Base-by-base conservation (phyloP, 2,888 invertebrate genomes). In the Eremobia ochroleuca region DNA sequence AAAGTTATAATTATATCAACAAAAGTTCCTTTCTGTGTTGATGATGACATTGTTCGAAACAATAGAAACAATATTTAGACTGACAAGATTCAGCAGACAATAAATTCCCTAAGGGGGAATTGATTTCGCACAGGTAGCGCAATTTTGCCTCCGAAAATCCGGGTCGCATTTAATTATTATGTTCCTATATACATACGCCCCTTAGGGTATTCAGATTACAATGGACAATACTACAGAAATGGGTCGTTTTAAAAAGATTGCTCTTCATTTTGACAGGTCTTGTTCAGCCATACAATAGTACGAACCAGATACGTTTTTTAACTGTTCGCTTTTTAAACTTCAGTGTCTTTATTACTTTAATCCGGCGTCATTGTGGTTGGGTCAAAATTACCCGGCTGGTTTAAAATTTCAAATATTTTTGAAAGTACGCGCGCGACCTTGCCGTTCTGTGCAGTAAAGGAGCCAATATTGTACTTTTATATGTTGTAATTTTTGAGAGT, bases 231-330 rank as follows among this genome's bases (percentile, higher is more conserved):
- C 40, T 28, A 67, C 37, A 49, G 55, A 73, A 64, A 73, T 40
- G 46, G 70, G 64, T 43, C 73, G 46, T 61, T 76, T 71, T 61
- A 85, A 64, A 34, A 70, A 77, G 64, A 68, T 76, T 67, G 55
- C 46, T 73, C 71, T 68, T 37, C 59, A 13, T 73, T 73, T 68
- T 77, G 67, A 40, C 68, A 68, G 67, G 49, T 67, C 68, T 77
- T 85, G 64, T 85, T 67, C 55, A 52, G 15, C 2, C 3, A 11
- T 49, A 76, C 62, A 85, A 77, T 77, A 70, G 59, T 31, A 18
- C 13, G 77, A 61, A 64, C 77, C 40, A 73, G 34, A 69, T 58
- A 18, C 13, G 1, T 70, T 58, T 46, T 43, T 31, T 67, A 11
- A 6, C 4, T 25, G 25, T 61, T 68, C 31, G 43, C n/a, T 62